These are phyloP conservation scores for Monopterus albus DNA, from an alignment of 2,113 vertebrate species.

Conservation along the genomic window DNA sequence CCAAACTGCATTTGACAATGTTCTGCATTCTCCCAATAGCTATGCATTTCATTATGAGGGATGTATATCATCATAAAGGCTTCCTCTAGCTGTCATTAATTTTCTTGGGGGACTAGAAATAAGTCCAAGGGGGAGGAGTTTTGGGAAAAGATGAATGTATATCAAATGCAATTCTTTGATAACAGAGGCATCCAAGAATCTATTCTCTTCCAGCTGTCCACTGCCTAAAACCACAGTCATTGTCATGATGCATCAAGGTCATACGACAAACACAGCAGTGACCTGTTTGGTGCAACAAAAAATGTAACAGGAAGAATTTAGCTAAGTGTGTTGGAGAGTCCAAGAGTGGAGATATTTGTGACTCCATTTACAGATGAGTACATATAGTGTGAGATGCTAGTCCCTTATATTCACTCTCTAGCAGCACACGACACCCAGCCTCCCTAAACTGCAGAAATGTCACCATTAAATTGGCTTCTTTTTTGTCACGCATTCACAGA, in stretches of 20 bases:
- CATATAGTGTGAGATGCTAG: slow-evolving; percentile 37
- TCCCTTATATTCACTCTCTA: slow-evolving; percentile 3
- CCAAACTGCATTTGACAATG: slow-evolving; percentile 47
- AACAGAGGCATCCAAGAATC: slow-evolving; percentile 76
- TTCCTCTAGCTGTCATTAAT: slow-evolving; percentile 39
- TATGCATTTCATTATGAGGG: slow-evolving; percentile 47
- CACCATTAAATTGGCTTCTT: neutral
- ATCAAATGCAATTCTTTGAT: slow-evolving; percentile 81
- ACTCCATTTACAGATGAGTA: slow-evolving; percentile 61
- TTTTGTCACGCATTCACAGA: neutral
- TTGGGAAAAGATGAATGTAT: slow-evolving; percentile 71
- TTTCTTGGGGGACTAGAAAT: slow-evolving; percentile 43
- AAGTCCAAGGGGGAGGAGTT: slow-evolving; percentile 45
- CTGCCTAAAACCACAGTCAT: slow-evolving; percentile 62
- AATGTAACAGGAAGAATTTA: slow-evolving; percentile 73
- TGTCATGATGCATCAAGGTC: slow-evolving; percentile 80
- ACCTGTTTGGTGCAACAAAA: slow-evolving; percentile 76
- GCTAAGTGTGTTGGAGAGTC: slow-evolving; percentile 76
- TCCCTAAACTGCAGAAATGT: slow-evolving; percentile 5
- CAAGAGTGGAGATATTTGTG: slow-evolving; percentile 77
- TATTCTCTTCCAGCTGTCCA: slow-evolving; percentile 72
- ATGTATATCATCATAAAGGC: slow-evolving; percentile 49
- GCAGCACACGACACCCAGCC: slow-evolving; percentile 2
- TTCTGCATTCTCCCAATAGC: slow-evolving; percentile 37
- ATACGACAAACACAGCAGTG: slow-evolving; percentile 78